These are phyloP conservation scores for Heteropelma amictum DNA, from an alignment of 2,888 invertebrate species.

Conservation along the genomic window DNA sequence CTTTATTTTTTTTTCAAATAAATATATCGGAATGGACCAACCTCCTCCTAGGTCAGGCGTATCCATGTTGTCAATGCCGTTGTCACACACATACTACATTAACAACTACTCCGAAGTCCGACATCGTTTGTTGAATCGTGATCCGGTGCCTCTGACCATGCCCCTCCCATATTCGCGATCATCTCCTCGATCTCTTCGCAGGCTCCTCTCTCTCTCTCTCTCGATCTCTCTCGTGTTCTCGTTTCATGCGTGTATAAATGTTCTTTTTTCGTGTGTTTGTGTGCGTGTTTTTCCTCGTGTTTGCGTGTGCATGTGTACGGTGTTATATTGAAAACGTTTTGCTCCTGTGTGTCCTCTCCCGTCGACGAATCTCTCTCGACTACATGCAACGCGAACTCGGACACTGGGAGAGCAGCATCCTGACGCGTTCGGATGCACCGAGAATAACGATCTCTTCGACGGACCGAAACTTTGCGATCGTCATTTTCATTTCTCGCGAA, in stretches of 20 bases:
- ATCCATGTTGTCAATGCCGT: constrained; percentile 78
- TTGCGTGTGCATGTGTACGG: not conserved
- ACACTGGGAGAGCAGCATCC: not conserved
- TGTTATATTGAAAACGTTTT: constrained; percentile 11
- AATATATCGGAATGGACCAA: constrained; percentile 67
- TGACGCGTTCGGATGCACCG: constrained; percentile 17
- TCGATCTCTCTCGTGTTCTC: constrained; percentile 27
- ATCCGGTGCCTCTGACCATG: constrained; percentile 61
- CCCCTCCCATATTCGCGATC: constrained; percentile 42
- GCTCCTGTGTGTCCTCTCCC: constrained; percentile 44
- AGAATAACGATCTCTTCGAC: constrained; percentile 8
- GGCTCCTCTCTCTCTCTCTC: constrained; percentile 27
- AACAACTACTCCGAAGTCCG: constrained; percentile 77
- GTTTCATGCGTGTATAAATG: constrained; percentile 7
- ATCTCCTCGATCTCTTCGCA: constrained; percentile 31
- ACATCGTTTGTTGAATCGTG: constrained; percentile 77
- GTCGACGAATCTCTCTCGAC: constrained; percentile 39
- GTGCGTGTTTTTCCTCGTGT: no score
- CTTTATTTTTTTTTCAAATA: constrained; percentile 10
- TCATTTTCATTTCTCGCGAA: not conserved
- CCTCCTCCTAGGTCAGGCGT: constrained; percentile 77
- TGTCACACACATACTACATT: constrained; percentile 78
- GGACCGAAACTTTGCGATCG: not conserved
- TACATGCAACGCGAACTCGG: constrained; percentile 11
- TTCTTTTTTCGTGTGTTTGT: no score